Evolutionary conservation across 2,888 invertebrate species (phyloP), one percentile per base, ranked within the genome.

Genomic region (Polydrusus tereticollis): DNA sequence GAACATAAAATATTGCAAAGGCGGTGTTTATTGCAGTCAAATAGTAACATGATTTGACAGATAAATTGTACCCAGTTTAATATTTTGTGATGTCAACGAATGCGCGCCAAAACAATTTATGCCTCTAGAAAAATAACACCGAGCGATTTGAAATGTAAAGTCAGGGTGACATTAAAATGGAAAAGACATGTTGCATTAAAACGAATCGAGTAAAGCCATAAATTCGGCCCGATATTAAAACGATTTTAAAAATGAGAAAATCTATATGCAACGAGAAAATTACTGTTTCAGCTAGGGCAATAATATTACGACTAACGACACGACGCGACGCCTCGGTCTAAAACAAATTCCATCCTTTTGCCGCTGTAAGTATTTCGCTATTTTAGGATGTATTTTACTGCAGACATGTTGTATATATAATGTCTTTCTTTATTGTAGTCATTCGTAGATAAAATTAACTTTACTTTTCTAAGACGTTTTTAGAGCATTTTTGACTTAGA

Each of bases 371-470:
- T 21, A 38, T n/a, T 52, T 63, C 18, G 36, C 57, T 45, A 47
- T 69, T 58, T 69, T 55, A 55, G 43, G 62, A 62, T 43, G 18
- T 62, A 69, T 69, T 69, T 69, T 69, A 68, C 52, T 68, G 60
- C 62, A 43, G 52, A 36, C 36, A 36, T 12, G 36, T 36, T 36
- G 12, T 36, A 36, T n/a, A n/a, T n/a, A n/a, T n/a, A n/a, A 36
- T 36, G 2, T 36, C 36, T 36, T 36, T 36, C 36, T 36, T 36
- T 36, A 36, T 36, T 36, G 36, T 36, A 36, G 36, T 36, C 12
- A n/a, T 36, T 36, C n/a, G 10, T 0, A n/a, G 36, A 36, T 12
- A 36, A 36, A 36, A 36, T 36, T n/a, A 36, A 36, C 3, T 36
- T 2, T 36, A 1, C n/a, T 36, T 36, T 36, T 36, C 36, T 36